A percentile compares a stretch with the other conserved stretches of the same genome.
Conservation (phyloP, 2,797 vertebrate genomes). For the Setipinna tenuifilis region DNA sequence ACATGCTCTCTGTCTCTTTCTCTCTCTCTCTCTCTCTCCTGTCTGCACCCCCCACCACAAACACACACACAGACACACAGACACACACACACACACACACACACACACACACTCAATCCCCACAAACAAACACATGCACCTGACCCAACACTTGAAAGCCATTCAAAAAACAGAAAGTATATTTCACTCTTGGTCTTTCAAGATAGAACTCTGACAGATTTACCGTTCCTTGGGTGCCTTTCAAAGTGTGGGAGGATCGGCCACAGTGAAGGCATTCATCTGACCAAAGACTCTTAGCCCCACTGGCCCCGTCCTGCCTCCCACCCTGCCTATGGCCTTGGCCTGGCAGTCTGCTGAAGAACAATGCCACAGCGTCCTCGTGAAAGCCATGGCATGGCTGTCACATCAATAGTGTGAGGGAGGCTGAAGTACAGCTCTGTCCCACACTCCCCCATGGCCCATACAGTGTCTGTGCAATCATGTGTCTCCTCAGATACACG, state of each 20-base stretch:
- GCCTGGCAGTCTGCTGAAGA: slow-evolving; percentile 44
- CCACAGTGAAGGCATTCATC: slow-evolving; percentile 38
- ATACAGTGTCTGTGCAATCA: neutral
- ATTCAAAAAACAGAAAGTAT: slow-evolving; percentile 1
- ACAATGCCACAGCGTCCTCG: slow-evolving; percentile 19
- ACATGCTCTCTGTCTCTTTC: too few relatives aligned
- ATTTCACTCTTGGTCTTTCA: slow-evolving; percentile 6
- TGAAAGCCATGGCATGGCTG: neutral
- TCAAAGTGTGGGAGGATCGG: slow-evolving; percentile 23
- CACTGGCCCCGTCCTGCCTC: slow-evolving; percentile 32
- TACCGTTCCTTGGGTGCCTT: slow-evolving; percentile 15
- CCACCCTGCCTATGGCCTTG: slow-evolving; percentile 33
- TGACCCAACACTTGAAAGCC: neutral
- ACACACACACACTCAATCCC: neutral
- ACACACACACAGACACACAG: too few relatives aligned
- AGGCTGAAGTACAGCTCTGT: neutral
- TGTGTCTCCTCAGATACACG: neutral
- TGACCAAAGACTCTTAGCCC: slow-evolving; percentile 41
- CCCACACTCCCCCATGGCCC: neutral
- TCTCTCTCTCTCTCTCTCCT: too few relatives aligned
- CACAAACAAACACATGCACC: neutral
- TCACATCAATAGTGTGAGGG: neutral
- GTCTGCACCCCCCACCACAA: too few relatives aligned
- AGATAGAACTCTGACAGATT: neutral
- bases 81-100: neutral